phyloP scores from a whole-genome alignment of 2,113 vertebrate species.

The Pardalotus punctatus region DNA sequence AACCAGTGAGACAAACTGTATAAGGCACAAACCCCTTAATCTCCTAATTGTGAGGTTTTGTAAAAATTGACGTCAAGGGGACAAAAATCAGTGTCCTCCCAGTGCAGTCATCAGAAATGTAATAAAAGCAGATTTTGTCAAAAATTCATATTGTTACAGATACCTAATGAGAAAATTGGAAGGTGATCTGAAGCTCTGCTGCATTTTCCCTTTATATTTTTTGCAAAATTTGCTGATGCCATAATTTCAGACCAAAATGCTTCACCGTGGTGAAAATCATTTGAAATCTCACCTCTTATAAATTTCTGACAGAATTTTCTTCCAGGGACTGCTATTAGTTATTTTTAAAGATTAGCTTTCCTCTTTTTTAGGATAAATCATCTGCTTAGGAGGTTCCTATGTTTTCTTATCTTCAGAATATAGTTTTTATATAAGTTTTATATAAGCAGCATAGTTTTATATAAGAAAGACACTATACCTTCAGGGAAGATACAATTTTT shows the following conservation, averaged over 20 bases:
- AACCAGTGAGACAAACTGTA: background rate
- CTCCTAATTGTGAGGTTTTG: background rate
- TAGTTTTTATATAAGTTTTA: background rate
- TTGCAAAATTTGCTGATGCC: background rate
- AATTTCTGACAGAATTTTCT: background rate
- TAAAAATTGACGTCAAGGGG: background rate
- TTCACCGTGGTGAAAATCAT: background rate
- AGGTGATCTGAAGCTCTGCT: background rate
- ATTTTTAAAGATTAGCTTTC: background rate
- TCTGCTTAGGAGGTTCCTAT: background rate
- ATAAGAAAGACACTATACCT: background rate
- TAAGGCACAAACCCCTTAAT: background rate
- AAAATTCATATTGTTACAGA: background rate
- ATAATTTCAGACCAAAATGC: background rate
- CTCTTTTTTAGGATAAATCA: background rate
- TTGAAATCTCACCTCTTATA: background rate
- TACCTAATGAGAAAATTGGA: background rate
- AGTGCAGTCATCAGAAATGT: background rate
- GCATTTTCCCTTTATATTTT: background rate
- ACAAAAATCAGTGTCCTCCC: too few relatives aligned
- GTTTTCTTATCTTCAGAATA: background rate
- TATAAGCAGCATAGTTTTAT: background rate
- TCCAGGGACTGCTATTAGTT: background rate
- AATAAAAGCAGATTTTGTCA: background rate
- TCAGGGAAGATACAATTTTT: background rate